Percentiles rank a stretch among this genome's conserved stretches.
These are phyloP conservation scores for Aphelocoma californica DNA, from an alignment of 2,797 vertebrate species.

Conservation along the genomic window DNA sequence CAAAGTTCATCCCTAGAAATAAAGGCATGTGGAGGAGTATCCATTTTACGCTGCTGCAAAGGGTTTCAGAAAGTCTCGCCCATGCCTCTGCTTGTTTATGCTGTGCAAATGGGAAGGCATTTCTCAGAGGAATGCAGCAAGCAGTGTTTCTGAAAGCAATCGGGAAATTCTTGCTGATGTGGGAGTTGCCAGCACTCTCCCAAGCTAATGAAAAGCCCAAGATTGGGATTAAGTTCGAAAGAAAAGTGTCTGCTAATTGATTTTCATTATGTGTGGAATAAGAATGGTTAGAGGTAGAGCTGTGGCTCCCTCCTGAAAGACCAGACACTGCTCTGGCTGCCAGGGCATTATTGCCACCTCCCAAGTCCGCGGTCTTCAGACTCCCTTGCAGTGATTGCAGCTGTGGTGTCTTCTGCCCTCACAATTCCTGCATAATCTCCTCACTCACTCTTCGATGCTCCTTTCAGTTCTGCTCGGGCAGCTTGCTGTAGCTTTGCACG, in stretches of 20 bases:
- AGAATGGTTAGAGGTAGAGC: neutral
- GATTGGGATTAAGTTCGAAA: neutral
- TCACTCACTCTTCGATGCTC: neutral
- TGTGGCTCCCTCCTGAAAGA: neutral
- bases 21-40: conserved; percentile 6
- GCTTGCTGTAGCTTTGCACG: neutral
- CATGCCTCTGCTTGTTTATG: neutral
- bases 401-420: neutral
- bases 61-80: neutral
- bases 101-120: conserved; percentile 1
- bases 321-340: neutral
- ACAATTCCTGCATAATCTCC: neutral
- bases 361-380: neutral
- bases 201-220: neutral
- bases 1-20: neutral
- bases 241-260: neutral
- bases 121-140: conserved; percentile 15
- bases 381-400: neutral
- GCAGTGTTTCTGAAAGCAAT: conserved; percentile 30
- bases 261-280: neutral
- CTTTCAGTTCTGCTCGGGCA: neutral
- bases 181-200: conserved; percentile 25
- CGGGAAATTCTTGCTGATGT: conserved; percentile 49
- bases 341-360: rapidly evolving
- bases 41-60: neutral